Conservation (phyloP, 1,140 invertebrate species). For the Sarcophaga peregrina region DNA sequence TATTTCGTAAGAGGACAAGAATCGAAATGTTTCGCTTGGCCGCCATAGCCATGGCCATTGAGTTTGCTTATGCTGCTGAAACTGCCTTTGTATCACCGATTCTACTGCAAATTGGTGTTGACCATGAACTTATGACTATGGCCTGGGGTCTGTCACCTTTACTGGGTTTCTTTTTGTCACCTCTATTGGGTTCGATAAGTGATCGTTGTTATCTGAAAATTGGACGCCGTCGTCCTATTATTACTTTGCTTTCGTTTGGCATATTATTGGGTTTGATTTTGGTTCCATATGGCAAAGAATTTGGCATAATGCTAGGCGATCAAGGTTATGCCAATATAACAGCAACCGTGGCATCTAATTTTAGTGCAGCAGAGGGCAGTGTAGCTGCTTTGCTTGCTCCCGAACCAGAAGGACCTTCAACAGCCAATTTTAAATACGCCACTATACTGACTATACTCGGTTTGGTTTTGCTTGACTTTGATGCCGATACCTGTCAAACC, state of each 20-base stretch:
- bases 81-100: conserved; percentile 89
- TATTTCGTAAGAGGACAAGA: conserved; percentile 73
- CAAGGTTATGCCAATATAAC: conserved; percentile 50
- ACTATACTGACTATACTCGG: conserved; percentile 84
- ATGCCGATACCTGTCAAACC: conserved; percentile 87
- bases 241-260: conserved; percentile 78
- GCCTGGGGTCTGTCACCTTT: conserved; percentile 85
- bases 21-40: conserved; percentile 79
- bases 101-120: conserved; percentile 81
- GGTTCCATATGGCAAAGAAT: conserved; percentile 79
- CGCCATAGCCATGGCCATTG: conserved; percentile 86
- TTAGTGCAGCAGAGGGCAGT: conserved; percentile 31
- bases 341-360: conserved; percentile 17
- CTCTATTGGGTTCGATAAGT: conserved; percentile 83
- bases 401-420: conserved; percentile 36
- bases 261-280: conserved; percentile 76
- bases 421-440: conserved; percentile 65
- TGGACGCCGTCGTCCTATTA: conserved; percentile 83
- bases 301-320: conserved; percentile 78
- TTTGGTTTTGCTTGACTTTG: conserved; percentile 85
- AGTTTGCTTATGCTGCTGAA: conserved; percentile 89
- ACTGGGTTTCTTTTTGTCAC: conserved; percentile 83
- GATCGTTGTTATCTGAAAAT: conserved; percentile 77
- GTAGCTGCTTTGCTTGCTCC: conserved; percentile 52
- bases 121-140: conserved; percentile 79